Conservation (phyloP, 2,797 vertebrate species). For the Karalla daura region DNA sequence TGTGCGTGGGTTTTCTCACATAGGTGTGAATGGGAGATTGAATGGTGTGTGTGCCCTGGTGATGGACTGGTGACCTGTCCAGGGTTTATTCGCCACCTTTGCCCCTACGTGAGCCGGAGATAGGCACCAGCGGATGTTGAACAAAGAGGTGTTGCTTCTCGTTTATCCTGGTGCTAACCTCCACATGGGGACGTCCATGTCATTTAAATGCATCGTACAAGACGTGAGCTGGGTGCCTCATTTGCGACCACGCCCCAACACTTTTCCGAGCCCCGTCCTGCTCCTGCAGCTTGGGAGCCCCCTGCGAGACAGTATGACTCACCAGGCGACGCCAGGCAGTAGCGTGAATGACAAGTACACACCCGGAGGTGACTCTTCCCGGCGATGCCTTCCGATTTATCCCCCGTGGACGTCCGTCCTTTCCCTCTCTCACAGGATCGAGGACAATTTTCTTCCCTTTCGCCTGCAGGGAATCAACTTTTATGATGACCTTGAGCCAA, state of each 20-base stretch:
- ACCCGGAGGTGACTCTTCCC: background rate
- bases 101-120: too few relatives aligned
- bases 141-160: constrained; percentile 54
- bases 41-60: too few relatives aligned
- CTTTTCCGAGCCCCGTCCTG: constrained; percentile 14
- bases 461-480: background rate
- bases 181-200: too few relatives aligned
- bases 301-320: constrained; percentile 39
- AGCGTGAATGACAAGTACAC: constrained; percentile 21
- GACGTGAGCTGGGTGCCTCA: too few relatives aligned
- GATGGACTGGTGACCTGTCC: too few relatives aligned
- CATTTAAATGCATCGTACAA: too few relatives aligned
- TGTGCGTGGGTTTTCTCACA: too few relatives aligned
- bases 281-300: constrained; percentile 5
- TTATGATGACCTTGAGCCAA: background rate
- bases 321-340: constrained; percentile 34
- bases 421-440: background rate
- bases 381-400: background rate
- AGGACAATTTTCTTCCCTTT: background rate
- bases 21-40: too few relatives aligned
- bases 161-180: constrained; percentile 34
- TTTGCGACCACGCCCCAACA: constrained; percentile 7
- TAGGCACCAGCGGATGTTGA: too few relatives aligned
- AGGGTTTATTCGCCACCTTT: too few relatives aligned
- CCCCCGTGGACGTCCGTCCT: background rate